Percentiles rank a stretch among this genome's conserved stretches.
These are phyloP conservation scores for Copidosoma aretas DNA, from an alignment of 2,888 invertebrate genomes.

Conservation along the genomic window DNA sequence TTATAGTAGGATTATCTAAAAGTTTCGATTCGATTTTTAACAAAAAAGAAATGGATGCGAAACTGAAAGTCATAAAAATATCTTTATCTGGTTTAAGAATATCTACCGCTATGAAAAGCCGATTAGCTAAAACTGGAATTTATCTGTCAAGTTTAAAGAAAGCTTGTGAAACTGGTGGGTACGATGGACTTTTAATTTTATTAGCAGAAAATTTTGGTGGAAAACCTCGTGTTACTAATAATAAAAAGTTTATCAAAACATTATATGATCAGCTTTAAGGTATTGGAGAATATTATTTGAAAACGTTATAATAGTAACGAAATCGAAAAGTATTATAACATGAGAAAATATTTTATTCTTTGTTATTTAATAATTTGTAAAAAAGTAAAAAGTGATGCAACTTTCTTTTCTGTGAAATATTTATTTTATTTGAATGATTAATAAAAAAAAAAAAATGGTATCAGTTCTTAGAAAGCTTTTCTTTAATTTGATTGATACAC, in stretches of 20 bases:
- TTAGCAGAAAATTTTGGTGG: conserved; percentile 12
- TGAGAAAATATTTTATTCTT: too few species aligned
- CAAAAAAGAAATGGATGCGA: background rate
- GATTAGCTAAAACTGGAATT: background rate
- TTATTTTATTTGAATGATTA: too few species aligned
- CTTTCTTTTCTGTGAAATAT: too few species aligned
- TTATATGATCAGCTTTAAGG: too few species aligned
- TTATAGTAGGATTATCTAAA: background rate
- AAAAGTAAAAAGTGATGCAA: too few species aligned
- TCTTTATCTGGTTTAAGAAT: conserved; percentile 2
- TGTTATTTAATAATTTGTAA: too few species aligned
- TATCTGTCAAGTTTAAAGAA: background rate
- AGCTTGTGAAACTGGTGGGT: background rate
- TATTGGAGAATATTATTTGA: too few species aligned
- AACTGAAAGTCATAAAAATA: conserved; percentile 1
- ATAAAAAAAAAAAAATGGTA: too few species aligned
- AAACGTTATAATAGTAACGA: too few species aligned
- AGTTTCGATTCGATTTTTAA: background rate
- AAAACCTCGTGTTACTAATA: conserved; percentile 8
- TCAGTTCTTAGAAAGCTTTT: too few species aligned
- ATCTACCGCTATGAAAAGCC: background rate
- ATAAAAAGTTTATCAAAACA: background rate
- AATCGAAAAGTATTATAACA: too few species aligned
- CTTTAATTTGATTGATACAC: too few species aligned
- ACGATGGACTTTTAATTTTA: background rate